A percentile compares a stretch with the other conserved stretches of the same genome.
phyloP scores from a whole-genome alignment of 1,140 invertebrate species.

The Nymphalis io region DNA sequence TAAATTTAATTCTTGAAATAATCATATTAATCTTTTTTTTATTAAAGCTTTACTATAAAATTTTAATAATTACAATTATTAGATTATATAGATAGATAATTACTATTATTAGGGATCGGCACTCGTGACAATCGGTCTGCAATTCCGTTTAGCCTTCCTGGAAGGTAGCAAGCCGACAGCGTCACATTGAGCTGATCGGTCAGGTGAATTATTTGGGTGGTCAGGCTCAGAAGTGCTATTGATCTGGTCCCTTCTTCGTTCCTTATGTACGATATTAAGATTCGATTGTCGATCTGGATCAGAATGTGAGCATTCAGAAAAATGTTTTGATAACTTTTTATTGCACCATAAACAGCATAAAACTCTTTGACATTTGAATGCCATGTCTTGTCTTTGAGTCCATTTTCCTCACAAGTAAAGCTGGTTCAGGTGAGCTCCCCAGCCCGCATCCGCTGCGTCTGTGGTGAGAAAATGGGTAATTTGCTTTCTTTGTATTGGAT shows the following conservation, averaged over 20 bases:
- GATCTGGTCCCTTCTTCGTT: constrained; percentile 61
- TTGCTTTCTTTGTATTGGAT: constrained; percentile 34
- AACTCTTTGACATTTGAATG: constrained; percentile 57
- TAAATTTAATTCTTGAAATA: no score
- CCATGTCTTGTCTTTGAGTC: constrained; percentile 40
- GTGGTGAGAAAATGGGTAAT: constrained; percentile 36
- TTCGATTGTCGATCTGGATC: constrained; percentile 58
- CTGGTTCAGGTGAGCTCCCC: constrained; percentile 35
- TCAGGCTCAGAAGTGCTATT: neutral
- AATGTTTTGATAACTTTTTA: constrained; percentile 10
- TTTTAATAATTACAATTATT: no score
- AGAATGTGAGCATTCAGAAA: constrained; percentile 40
- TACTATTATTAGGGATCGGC: no score
- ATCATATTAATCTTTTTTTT: no score
- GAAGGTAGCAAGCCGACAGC: constrained; percentile 26
- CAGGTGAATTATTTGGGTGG: constrained; percentile 43
- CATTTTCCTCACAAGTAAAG: constrained; percentile 29
- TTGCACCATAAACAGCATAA: constrained; percentile 50
- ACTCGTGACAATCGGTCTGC: constrained; percentile 26
- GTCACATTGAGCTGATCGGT: constrained; percentile 45
- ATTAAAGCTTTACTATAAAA: no score
- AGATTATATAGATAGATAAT: no score
- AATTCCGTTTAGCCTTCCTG: constrained; percentile 39
- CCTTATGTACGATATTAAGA: constrained; percentile 53
- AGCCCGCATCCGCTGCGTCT: constrained; percentile 31